Evolutionary conservation across 1,140 invertebrate species (phyloP).

Genomic region (Harlomillsia oculata): DNA sequence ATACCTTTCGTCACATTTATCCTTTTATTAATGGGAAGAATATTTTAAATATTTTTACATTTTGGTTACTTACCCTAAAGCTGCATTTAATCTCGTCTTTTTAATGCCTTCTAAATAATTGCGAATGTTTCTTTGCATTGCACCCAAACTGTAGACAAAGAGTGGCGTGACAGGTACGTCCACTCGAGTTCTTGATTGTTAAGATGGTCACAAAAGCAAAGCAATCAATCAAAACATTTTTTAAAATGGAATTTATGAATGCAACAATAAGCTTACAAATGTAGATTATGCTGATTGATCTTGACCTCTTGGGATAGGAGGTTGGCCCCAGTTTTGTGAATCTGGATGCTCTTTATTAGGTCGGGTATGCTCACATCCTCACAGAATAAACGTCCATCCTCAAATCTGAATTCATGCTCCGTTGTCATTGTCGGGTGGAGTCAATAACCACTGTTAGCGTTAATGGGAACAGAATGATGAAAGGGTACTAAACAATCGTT

Average conservation of each 20-base stretch:
- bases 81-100: constrained; percentile 22
- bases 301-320: too few species aligned
- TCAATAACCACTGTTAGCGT: too few species aligned
- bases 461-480: too few species aligned
- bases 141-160: constrained; percentile 39
- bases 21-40: background rate
- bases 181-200: background rate
- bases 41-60: background rate
- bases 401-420: too few species aligned
- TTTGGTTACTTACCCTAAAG: constrained; percentile 29
- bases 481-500: too few species aligned
- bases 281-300: too few species aligned
- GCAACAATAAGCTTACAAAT: too few species aligned
- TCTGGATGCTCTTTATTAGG: too few species aligned
- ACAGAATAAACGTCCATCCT: too few species aligned
- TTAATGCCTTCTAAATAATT: constrained; percentile 38
- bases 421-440: too few species aligned
- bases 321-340: too few species aligned
- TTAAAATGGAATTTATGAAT: background rate
- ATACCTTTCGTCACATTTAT: constrained; percentile 26
- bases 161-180: constrained; percentile 33
- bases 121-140: constrained; percentile 36
- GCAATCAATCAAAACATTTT: background rate
- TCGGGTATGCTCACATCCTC: too few species aligned
- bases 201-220: background rate